A percentile compares a stretch with the other conserved stretches of the same genome.
phyloP scores from a whole-genome alignment of 2,113 vertebrate genomes.

The Bothrops jararaca region DNA sequence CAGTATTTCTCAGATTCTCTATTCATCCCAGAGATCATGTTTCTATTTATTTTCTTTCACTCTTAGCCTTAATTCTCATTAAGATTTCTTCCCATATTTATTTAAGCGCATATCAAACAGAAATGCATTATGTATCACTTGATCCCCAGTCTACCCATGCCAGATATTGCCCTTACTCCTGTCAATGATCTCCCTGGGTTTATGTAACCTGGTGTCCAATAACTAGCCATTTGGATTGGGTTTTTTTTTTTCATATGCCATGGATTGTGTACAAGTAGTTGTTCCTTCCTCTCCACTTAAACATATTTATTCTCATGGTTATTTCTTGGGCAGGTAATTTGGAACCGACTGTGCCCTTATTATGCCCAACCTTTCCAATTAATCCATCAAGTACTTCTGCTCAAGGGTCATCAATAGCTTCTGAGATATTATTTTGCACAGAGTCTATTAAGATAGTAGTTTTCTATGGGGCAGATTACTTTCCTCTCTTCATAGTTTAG shows the following conservation, averaged over 20 bases:
- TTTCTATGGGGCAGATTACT: neutral
- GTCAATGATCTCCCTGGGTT: constrained; percentile 14
- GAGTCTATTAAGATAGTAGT: fast-evolving
- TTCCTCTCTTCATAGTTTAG: neutral
- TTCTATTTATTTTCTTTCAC: constrained; percentile 3
- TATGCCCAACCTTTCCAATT: neutral
- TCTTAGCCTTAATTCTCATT: constrained; percentile 8
- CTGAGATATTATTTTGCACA: neutral
- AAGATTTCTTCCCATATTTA: neutral
- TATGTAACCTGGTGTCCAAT: constrained; percentile 46
- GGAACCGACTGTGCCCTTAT: neutral
- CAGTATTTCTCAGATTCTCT: constrained; percentile 21
- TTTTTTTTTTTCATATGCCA: neutral
- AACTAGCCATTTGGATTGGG: constrained; percentile 35
- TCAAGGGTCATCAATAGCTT: neutral
- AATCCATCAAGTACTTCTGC: fast-evolving
- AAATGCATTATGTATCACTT: constrained; percentile 22
- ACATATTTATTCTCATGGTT: constrained; percentile 6
- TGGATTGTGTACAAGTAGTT: constrained; percentile 15
- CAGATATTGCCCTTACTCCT: neutral
- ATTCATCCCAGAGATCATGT: constrained; percentile 5
- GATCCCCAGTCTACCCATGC: neutral
- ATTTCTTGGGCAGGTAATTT: constrained; percentile 18
- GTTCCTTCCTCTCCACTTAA: neutral
- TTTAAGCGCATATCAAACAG: neutral